A percentile compares a stretch with the other conserved stretches of the same genome.
These are phyloP conservation scores for Pocillopora meandrina DNA, from an alignment of 92 coral and sea anemone genomes.

Conservation along the genomic window DNA sequence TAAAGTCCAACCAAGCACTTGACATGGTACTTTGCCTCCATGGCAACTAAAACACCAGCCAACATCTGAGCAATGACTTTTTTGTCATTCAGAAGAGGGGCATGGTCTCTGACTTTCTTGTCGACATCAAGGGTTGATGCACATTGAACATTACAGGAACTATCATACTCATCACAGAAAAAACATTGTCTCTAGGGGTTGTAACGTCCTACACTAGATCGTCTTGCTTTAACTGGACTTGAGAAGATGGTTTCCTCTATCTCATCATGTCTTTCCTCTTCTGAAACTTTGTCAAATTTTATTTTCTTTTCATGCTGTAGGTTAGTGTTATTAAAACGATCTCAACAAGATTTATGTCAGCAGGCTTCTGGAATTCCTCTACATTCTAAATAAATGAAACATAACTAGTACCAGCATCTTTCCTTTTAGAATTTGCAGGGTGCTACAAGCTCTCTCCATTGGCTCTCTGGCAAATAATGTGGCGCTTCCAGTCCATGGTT, in stretches of 20 bases:
- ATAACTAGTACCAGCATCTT: conserved; percentile 61
- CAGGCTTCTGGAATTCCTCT: conserved; percentile 35
- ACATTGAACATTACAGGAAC: conserved; percentile 38
- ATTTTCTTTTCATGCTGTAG: conserved; percentile 39
- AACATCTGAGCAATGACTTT: conserved; percentile 53
- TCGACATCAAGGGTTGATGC: conserved; percentile 59
- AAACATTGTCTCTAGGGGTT: conserved; percentile 28
- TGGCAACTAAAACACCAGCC: conserved; percentile 53
- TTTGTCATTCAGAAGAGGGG: conserved; percentile 39
- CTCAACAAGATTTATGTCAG: conserved; percentile 67
- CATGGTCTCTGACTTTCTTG: conserved; percentile 50
- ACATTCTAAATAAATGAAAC: conserved; percentile 28
- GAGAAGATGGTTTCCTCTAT: not conserved
- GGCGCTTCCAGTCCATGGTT: conserved; percentile 42
- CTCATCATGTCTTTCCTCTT: conserved; percentile 3
- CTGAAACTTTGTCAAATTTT: conserved; percentile 18
- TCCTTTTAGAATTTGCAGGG: conserved; percentile 61
- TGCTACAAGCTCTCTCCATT: conserved; percentile 24
- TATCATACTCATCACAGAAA: conserved; percentile 45
- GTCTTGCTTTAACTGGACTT: conserved; percentile 22
- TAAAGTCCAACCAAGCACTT: conserved; percentile 45
- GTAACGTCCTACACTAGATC: conserved; percentile 3
- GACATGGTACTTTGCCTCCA: conserved; percentile 62
- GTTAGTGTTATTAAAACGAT: conserved; percentile 43
- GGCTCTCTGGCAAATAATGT: conserved; percentile 50